Evolutionary conservation across 2,888 invertebrate species (phyloP), one percentile per base, ranked within the genome.

Genomic region (Eutolmus rufibarbis): DNA sequence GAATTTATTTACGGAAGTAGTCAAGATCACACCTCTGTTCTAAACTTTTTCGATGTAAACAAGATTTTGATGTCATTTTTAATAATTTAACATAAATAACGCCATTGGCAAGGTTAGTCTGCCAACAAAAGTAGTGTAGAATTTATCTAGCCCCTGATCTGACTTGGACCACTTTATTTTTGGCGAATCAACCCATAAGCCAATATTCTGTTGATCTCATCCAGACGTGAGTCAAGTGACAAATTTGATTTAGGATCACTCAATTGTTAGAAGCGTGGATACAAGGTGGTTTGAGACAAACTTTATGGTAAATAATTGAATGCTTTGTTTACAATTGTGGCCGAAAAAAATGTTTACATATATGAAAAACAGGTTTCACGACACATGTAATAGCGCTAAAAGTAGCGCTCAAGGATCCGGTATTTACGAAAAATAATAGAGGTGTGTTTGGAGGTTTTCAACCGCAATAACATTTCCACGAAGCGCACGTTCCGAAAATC

Each of bases 21-120:
- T 66, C 9, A 8, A 23, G 7, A 66, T 66, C 66, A 12, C 66
- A 66, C 66, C 9, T 57, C 23, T 5, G 57, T 57, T 57, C 19
- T 23, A 0, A 40, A 40, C 12, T 40, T 57, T 57, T 57, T 57
- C 23, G 66, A 66, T 66, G 28, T 51, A 46, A 79, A 79, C 51
- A 79, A 79, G n/a, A 79, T 7, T 31, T 79, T 46, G 79, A 79
- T 51, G 51, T 79, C 79, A 79, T 31, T 79, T 51, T 51, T 56
- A 79, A 51, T 51, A 79, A 23, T 51, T 79, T n/a, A 28, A 14
- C 28, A 51, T 46, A 79, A 46, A 79, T 79, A 51, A 79, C 9
- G 66, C 16, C 51, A 79, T 31, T 14, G 16, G 43, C 79, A 79
- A 79, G 79, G 79, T 31, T 51, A 79, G 9, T 23, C 23, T 46